Conservation (phyloP, 2,113 vertebrate genomes). For the Micronycteris hirsuta region DNA sequence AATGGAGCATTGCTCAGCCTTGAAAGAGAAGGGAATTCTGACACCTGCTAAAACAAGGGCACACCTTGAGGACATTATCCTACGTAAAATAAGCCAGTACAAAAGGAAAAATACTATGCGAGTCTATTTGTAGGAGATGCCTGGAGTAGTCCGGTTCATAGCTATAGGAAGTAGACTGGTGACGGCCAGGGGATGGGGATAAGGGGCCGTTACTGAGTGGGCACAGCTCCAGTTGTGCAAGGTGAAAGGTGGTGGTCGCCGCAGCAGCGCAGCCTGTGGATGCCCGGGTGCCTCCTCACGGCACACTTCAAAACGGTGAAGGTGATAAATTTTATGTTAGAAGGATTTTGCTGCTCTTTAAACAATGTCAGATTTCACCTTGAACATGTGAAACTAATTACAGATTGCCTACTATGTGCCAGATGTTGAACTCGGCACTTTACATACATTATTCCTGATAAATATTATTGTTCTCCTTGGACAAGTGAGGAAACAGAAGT, state of each 20-base stretch:
- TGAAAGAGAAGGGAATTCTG: background rate
- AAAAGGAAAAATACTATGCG: background rate
- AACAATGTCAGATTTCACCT: background rate
- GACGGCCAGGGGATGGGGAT: too few species aligned
- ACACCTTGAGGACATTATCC: background rate
- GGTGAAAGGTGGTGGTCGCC: background rate
- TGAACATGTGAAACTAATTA: background rate
- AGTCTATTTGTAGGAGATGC: background rate
- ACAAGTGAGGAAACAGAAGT: background rate
- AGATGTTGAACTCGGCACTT: background rate
- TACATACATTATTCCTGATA: background rate
- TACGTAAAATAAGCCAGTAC: background rate
- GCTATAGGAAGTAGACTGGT: background rate
- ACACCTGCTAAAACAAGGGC: background rate
- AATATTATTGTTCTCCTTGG: background rate
- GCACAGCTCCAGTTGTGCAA: background rate
- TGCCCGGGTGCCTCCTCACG: too few species aligned
- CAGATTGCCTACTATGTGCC: background rate
- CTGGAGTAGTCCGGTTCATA: background rate
- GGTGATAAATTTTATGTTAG: background rate
- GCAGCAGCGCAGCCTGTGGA: fast-evolving
- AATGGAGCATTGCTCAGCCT: background rate
- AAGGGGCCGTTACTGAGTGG: background rate
- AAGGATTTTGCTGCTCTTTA: background rate
- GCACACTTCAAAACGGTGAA: background rate